Percentiles rank a stretch among this genome's conserved stretches.
These are phyloP conservation scores for Agriopis aurantiaria DNA, from an alignment of 2,888 invertebrate species.

Conservation along the genomic window DNA sequence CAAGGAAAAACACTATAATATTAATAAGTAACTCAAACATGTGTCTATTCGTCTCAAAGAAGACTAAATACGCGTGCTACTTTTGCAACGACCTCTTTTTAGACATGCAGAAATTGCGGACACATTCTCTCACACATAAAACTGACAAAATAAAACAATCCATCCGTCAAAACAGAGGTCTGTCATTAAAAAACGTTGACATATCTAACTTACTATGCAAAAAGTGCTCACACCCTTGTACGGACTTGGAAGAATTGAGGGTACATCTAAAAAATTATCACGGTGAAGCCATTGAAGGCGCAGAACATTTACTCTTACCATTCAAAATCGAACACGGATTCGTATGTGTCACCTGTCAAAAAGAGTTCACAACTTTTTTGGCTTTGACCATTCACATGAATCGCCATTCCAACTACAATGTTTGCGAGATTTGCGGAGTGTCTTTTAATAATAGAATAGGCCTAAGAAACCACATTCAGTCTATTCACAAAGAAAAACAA, in stretches of 20 bases:
- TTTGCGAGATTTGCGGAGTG: conserved; percentile 63
- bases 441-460: conserved; percentile 60
- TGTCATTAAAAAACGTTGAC: conserved; percentile 61
- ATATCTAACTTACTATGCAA: conserved; percentile 63
- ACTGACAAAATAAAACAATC: conserved; percentile 49
- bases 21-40: conserved; percentile 66
- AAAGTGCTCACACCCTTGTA: conserved; percentile 50
- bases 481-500: conserved; percentile 57
- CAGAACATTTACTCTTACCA: conserved; percentile 59
- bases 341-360: conserved; percentile 55
- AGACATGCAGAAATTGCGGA: conserved; percentile 53
- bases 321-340: conserved; percentile 55
- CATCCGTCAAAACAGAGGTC: conserved; percentile 46
- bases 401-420: conserved; percentile 58
- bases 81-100: conserved; percentile 57
- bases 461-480: conserved; percentile 56
- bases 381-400: conserved; percentile 64
- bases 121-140: conserved; percentile 55
- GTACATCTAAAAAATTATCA: conserved; percentile 58
- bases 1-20: conserved; percentile 57
- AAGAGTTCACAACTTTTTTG: conserved; percentile 55
- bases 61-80: conserved; percentile 62
- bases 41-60: conserved; percentile 62
- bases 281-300: conserved; percentile 48
- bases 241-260: conserved; percentile 50